Conservation (phyloP, 2,888 invertebrate species). For the Macrosiphum euphorbiae region DNA sequence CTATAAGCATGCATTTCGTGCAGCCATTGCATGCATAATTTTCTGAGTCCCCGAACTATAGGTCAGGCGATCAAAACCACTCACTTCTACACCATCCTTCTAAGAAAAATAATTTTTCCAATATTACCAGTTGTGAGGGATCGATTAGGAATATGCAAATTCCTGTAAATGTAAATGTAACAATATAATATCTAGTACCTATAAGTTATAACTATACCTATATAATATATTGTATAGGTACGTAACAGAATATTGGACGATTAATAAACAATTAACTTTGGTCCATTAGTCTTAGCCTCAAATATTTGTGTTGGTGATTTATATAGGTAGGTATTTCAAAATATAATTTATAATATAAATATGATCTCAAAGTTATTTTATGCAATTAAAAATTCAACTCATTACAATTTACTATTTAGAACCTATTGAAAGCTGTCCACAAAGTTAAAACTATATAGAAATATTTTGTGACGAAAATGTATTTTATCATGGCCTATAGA, state of each 20-base stretch:
- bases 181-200: not conserved
- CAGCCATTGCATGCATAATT: not conserved
- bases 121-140: not conserved
- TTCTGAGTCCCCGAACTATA: not conserved
- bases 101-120: not conserved
- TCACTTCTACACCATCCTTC: not conserved
- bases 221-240: too few relatives aligned
- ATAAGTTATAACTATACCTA: not conserved
- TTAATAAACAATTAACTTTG: not conserved
- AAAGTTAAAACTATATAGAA: not conserved
- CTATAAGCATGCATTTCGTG: not conserved
- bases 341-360: not conserved
- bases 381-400: not conserved
- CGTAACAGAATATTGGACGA: not conserved
- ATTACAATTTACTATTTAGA: not conserved
- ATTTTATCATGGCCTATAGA: not conserved
- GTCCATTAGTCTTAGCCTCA: not conserved
- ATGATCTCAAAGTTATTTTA: not conserved
- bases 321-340: not conserved
- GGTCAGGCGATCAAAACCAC: not conserved
- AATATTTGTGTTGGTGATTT: not conserved
- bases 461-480: not conserved
- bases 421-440: not conserved
- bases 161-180: not conserved
- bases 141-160: not conserved